These are phyloP conservation scores for Carduelis carduelis DNA, from an alignment of 2,797 vertebrate species.

Conservation along the genomic window DNA sequence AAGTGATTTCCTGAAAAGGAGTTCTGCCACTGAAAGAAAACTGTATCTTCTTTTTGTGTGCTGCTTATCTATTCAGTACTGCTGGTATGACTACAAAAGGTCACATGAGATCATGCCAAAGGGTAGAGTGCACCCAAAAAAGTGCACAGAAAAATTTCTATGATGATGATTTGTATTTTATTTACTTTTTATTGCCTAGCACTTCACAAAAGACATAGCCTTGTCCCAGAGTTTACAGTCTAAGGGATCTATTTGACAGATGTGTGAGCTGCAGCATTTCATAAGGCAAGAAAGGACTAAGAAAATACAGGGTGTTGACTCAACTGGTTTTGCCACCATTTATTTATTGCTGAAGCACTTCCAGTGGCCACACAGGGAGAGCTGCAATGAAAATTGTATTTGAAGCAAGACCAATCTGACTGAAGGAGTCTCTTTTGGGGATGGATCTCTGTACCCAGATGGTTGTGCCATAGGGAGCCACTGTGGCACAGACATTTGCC, in stretches of 20 bases:
- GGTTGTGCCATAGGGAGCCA: not conserved
- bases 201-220: not conserved
- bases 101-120: not conserved
- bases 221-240: not conserved
- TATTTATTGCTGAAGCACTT: not conserved
- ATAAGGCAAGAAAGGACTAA: constrained; percentile 1
- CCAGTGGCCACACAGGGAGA: not conserved
- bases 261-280: constrained; percentile 17
- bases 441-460: not conserved
- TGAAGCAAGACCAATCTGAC: not conserved
- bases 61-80: not conserved
- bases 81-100: not conserved
- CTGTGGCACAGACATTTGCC: not conserved
- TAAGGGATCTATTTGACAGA: not conserved
- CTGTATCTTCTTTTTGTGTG: not conserved
- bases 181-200: not conserved
- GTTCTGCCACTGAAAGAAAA: not conserved
- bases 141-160: too few species aligned
- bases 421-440: not conserved
- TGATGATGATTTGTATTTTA: not conserved
- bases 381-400: not conserved
- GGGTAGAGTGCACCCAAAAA: not conserved
- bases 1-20: not conserved
- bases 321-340: not conserved
- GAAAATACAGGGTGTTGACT: not conserved